Evolutionary conservation across 2,888 invertebrate genomes (phyloP).

Genomic region (Pycnomerus fuliginosus): DNA sequence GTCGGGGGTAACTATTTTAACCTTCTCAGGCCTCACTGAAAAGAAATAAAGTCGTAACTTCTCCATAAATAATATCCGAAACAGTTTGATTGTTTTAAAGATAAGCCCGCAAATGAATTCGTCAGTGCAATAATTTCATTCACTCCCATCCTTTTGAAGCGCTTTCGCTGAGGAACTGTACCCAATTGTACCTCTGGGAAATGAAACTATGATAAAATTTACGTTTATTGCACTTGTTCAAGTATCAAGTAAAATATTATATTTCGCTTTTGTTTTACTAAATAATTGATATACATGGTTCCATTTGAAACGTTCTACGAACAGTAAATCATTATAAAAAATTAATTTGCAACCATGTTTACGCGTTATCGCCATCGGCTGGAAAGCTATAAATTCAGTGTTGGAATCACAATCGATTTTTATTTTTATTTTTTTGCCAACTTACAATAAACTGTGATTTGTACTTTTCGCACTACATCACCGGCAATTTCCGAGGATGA

Average conservation of each 20-base stretch:
- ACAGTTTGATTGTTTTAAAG: conserved; percentile 4
- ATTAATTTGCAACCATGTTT: too few relatives aligned
- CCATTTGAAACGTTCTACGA: too few relatives aligned
- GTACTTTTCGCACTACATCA: conserved; percentile 70
- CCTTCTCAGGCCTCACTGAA: conserved; percentile 76
- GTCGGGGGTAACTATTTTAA: conserved; percentile 70
- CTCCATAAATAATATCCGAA: background rate
- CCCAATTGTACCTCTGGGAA: conserved; percentile 33
- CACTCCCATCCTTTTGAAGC: conserved; percentile 17
- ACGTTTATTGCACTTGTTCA: conserved; percentile 35
- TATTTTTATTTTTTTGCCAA: too few relatives aligned
- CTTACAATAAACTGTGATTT: conserved; percentile 67
- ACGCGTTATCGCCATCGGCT: too few relatives aligned
- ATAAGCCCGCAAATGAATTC: conserved; percentile 10
- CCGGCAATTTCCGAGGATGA: conserved; percentile 71
- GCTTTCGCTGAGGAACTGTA: conserved; percentile 34
- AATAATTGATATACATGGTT: conserved; percentile 18
- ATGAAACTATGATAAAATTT: conserved; percentile 39
- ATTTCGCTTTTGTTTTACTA: conserved; percentile 21
- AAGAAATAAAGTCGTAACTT: conserved; percentile 25
- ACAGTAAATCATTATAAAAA: too few relatives aligned
- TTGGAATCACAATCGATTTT: too few relatives aligned
- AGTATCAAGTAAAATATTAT: conserved; percentile 33
- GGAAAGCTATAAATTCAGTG: too few relatives aligned
- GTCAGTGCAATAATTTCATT: conserved; percentile 16